Percentiles rank a stretch among this genome's conserved stretches.
phyloP scores from a whole-genome alignment of 2,113 vertebrate genomes.

The Symphodus melops region DNA sequence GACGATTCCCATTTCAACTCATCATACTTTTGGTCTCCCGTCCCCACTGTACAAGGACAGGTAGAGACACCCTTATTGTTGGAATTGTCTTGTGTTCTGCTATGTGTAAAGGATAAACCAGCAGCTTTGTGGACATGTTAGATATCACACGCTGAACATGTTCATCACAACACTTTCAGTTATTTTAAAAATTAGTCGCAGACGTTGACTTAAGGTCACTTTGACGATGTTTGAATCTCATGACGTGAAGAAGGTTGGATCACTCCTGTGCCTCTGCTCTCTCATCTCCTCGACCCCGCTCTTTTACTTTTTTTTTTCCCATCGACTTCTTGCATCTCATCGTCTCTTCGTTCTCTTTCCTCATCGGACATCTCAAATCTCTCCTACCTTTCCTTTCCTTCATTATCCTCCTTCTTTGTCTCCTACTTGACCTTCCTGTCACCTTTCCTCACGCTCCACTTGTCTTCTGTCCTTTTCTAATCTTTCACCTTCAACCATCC shows the following conservation, averaged over 20 bases:
- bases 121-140: slow-evolving; percentile 34
- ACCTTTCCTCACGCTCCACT: background rate
- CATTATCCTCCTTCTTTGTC: background rate
- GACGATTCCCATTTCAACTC: slow-evolving; percentile 99
- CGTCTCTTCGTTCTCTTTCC: slow-evolving; percentile 23
- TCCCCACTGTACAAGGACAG: slow-evolving; percentile 98
- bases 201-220: background rate
- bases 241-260: slow-evolving; percentile 22
- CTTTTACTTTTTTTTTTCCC: slow-evolving; percentile 44
- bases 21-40: slow-evolving; percentile 99
- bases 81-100: slow-evolving; percentile 75
- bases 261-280: slow-evolving; percentile 68
- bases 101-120: slow-evolving; percentile 31
- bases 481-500: background rate
- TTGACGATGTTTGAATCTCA: slow-evolving; percentile 7
- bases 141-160: slow-evolving; percentile 35
- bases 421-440: background rate
- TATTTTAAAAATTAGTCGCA: slow-evolving; percentile 40
- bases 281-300: slow-evolving; percentile 54
- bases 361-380: background rate
- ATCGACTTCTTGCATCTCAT: slow-evolving; percentile 69
- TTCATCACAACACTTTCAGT: slow-evolving; percentile 45
- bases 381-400: background rate
- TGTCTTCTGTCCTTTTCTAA: background rate
- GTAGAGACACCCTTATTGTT: slow-evolving; percentile 85